Percentiles rank a stretch among this genome's conserved stretches.
Conservation (phyloP, 2,113 vertebrate species). For the Poeciliopsis turrubarensis region DNA sequence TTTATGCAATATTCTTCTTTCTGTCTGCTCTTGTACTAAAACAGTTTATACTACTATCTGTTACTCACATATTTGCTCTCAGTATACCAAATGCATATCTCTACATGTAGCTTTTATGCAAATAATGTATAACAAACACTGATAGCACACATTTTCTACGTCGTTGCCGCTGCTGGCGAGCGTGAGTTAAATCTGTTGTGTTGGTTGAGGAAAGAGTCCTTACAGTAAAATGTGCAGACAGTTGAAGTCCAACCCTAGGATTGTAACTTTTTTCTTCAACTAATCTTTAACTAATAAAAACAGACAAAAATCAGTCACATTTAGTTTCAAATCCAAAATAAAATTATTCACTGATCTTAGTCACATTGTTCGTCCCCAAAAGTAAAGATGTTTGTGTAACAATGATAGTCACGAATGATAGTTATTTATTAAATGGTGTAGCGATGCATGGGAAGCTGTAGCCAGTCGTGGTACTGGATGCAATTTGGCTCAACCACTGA, state of each 20-base stretch:
- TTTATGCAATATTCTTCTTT: slow-evolving; percentile 1
- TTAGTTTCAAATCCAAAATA: neutral
- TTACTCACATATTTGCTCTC: slow-evolving; percentile 28
- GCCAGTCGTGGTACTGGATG: neutral
- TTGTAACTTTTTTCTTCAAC: no score
- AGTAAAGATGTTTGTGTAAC: neutral
- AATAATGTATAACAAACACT: slow-evolving; percentile 54
- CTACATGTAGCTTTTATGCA: slow-evolving; percentile 33
- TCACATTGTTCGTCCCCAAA: neutral
- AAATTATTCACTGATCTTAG: neutral
- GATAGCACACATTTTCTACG: slow-evolving; percentile 43
- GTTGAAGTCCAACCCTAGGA: neutral
- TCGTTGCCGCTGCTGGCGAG: slow-evolving; percentile 60
- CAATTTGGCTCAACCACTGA: neutral
- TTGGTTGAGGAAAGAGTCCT: slow-evolving; percentile 12
- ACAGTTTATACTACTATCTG: neutral
- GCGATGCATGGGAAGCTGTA: no score
- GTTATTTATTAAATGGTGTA: neutral
- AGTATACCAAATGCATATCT: slow-evolving; percentile 27
- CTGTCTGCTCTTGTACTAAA: slow-evolving; percentile 15
- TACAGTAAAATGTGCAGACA: slow-evolving; percentile 33
- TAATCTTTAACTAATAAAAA: neutral
- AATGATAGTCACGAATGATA: neutral
- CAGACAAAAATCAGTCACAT: neutral
- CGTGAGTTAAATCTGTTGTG: slow-evolving; percentile 37